A percentile compares a stretch with the other conserved stretches of the same genome.
Conservation (phyloP, 1,140 invertebrate genomes). For the Muscidifurax raptorellus region DNA sequence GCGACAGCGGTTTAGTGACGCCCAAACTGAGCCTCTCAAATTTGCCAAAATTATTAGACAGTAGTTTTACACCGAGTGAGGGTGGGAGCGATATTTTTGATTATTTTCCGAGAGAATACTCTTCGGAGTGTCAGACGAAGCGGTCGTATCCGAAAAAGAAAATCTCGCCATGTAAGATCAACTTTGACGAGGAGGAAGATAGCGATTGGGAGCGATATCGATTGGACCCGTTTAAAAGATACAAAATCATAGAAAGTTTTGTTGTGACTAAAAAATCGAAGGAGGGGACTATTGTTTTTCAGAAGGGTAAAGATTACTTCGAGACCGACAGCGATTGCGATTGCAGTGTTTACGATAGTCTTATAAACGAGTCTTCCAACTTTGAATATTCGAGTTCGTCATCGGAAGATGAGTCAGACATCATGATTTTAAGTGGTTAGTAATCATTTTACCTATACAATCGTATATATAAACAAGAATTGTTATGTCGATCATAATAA, state of each 20-base stretch:
- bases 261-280: conserved; percentile 9
- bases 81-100: neutral
- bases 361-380: conserved; percentile 28
- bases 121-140: too few relatives aligned
- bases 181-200: conserved; percentile 4
- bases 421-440: neutral
- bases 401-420: conserved; percentile 12
- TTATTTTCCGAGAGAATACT: neutral
- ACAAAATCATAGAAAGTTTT: conserved; percentile 20
- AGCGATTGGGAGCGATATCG: neutral
- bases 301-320: conserved; percentile 18
- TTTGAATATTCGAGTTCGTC: conserved; percentile 12
- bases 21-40: neutral
- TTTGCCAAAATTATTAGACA: neutral
- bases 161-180: neutral
- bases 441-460: neutral
- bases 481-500: neutral
- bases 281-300: neutral
- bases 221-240: neutral
- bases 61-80: neutral
- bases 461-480: conserved; percentile 21
- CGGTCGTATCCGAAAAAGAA: neutral
- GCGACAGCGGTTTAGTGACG: neutral
- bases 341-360: conserved; percentile 16
- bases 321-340: conserved; percentile 29